Base-by-base conservation (phyloP, 1,140 invertebrate genomes). In the Micrasema minimum region DNA sequence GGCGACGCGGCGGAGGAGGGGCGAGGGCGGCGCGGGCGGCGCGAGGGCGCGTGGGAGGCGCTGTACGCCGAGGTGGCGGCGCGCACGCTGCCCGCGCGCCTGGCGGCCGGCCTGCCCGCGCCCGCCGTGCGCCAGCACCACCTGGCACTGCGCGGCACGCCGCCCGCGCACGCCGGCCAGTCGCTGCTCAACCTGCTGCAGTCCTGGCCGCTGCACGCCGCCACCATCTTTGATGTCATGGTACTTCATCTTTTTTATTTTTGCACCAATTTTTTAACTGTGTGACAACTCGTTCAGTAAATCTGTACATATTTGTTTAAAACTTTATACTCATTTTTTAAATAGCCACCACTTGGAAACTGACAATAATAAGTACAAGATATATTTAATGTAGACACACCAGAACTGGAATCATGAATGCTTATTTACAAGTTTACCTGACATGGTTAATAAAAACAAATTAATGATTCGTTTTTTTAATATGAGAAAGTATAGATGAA, bases 141-240 rank as follows among this genome's bases (percentile, higher is more conserved):
- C 82, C 92, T 96, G 80, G 92, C 91, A 38, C 84, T 97, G 51
- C 85, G 91, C 57, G 94, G 95, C 73, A 95, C 97, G 88, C 89
- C 90, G 38, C 87, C 92, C 2, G 87, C 91, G 0, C 92, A 96
- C 81, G 92, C 96, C 1, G 96, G 97, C 79, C 93, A 97, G 80
- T 90, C 94, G 1, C 96, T 97, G 78, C 87, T 99, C n/a, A 96
- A 96, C 81, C 85, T 98, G 4, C 94, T 98, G 62, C 92, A 95
- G 80, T 93, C 92, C 53, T 98, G 96, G 96, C 94, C 94, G 7
- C 84, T 98, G 45, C 94, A 97, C 75, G 90, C 93, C 74, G 94
- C 96, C 2, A 96, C 95, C 5, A 93, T 98, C 75, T 98, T 96
- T 81, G 95, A 97, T 81, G 96, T 98, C 22, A 95, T 95, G 88